phyloP scores from a whole-genome alignment of 2,113 vertebrate genomes.

The Ellobius talpinus region DNA sequence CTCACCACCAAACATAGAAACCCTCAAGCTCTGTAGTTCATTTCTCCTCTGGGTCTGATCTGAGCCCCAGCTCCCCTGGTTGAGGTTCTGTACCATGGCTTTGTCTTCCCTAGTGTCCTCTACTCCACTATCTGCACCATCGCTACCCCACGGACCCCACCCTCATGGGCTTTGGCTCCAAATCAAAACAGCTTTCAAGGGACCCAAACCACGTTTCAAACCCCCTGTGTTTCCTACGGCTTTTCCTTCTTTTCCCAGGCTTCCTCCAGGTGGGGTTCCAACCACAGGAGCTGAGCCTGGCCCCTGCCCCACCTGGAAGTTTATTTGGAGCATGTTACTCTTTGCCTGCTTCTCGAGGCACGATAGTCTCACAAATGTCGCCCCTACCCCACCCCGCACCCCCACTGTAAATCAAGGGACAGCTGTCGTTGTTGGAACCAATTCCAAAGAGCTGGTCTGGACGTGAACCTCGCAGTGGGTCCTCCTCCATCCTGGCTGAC shows the following conservation, averaged over 20 bases:
- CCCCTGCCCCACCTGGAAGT: conserved; percentile 58
- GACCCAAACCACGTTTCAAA: conserved; percentile 69
- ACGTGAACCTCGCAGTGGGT: conserved; percentile 84
- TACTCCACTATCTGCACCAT: not conserved
- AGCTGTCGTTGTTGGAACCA: conserved; percentile 83
- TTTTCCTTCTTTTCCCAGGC: conserved; percentile 64
- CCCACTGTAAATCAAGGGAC: conserved; percentile 83
- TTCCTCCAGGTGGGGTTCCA: conserved; percentile 53
- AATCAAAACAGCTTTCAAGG: conserved; percentile 83
- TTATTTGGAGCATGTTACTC: conserved; percentile 68
- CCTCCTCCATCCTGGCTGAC: conserved; percentile 86
- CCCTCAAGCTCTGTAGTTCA: conserved; percentile 51
- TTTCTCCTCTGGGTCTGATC: conserved; percentile 65
- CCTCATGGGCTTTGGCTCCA: conserved; percentile 71
- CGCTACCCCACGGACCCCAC: not conserved
- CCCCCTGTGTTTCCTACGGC: conserved; percentile 61
- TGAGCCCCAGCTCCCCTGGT: conserved; percentile 53
- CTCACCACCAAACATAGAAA: conserved; percentile 32
- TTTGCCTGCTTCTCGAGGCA: conserved; percentile 76
- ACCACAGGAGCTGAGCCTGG: conserved; percentile 15
- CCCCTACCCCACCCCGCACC: conserved; percentile 23
- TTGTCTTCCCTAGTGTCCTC: conserved; percentile 33
- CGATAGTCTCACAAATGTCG: conserved; percentile 78
- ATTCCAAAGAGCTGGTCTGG: conserved; percentile 86
- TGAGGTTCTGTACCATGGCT: conserved; percentile 39